Evolutionary conservation across 2,113 vertebrate genomes (phyloP), one percentile per base, ranked within the genome.

Genomic region (Myotis davidii): DNA sequence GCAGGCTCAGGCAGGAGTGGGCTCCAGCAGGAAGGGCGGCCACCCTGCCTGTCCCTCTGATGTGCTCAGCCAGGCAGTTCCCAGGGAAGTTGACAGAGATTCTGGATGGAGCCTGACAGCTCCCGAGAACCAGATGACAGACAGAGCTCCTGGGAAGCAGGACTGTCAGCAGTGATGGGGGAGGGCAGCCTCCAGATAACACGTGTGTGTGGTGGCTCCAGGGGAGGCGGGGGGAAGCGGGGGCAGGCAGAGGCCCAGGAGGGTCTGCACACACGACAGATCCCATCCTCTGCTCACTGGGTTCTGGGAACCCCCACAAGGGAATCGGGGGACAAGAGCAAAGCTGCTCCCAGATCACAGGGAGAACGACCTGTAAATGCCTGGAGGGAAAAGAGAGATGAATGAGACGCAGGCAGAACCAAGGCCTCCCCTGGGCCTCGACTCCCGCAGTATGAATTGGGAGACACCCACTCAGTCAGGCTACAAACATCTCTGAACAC

Each of bases 21-120:
- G 52, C 42, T 54, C 45, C 37, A 1, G 59, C 7, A 6, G 56
- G 48, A 45, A 59, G 27, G 42, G 42, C 13, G 21, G 32, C 32
- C 16, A 3, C 11, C 7, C 45, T 17, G 64, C 45, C 7, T 0
- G 9, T 42, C 72, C 56, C 69, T 65, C 77, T 50, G 67, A 34
- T n/a, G 37, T 2, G 32, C 82, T 73, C 37, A 42, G 95, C 48
- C 77, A 12, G 77, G n/a, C 34, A 32, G 11, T 48, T 85, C 48
- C 69, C 27, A 2, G 59, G 86, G 96, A 74, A 94, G 42, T 3
- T 95, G 94, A 94, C 6, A 54, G 54, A 50, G 93, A 72, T 25
- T 29, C 52, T 0, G 8, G 34, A 88, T 48, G 54, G 83, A 42
- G 64, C 69, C 67, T 34, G 94, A 94, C 92, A 86, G 84, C 67